Conservation (phyloP, 2,888 invertebrate species). For the Netelia virgata region DNA sequence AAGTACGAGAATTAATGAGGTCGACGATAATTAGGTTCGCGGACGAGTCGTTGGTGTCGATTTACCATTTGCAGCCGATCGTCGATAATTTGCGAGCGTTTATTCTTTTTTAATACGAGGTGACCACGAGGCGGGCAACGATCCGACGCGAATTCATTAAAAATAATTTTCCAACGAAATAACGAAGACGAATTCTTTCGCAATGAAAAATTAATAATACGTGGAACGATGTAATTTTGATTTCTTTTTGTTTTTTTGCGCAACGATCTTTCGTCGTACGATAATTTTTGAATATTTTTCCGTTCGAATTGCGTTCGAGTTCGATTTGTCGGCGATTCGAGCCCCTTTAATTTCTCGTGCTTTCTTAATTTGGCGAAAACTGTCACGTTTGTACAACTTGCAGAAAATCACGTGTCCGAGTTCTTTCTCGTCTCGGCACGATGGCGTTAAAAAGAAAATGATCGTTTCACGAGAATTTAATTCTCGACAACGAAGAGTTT, state of each 20-base stretch:
- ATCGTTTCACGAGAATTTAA: slow-evolving; percentile 11
- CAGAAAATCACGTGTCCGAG: slow-evolving; percentile 47
- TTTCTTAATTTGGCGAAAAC: not conserved
- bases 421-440: slow-evolving; percentile 30
- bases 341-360: too few relatives aligned
- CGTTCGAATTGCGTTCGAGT: too few relatives aligned
- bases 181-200: not conserved
- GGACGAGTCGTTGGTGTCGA: slow-evolving; percentile 10
- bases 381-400: not conserved
- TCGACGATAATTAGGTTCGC: slow-evolving; percentile 42
- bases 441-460: slow-evolving; percentile 7
- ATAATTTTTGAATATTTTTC: too few relatives aligned
- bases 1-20: slow-evolving; percentile 38
- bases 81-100: slow-evolving; percentile 13
- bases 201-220: not conserved
- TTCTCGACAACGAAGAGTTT: slow-evolving; percentile 58
- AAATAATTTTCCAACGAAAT: slow-evolving; percentile 4
- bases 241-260: too few relatives aligned
- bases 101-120: slow-evolving; percentile 15
- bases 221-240: too few relatives aligned
- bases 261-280: too few relatives aligned
- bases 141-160: not conserved
- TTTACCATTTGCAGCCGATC: not conserved
- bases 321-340: too few relatives aligned
- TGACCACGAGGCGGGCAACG: not conserved